These are phyloP conservation scores for Cricetomys ansorgei DNA, from an alignment of 2,113 vertebrate species.

Conservation along the genomic window DNA sequence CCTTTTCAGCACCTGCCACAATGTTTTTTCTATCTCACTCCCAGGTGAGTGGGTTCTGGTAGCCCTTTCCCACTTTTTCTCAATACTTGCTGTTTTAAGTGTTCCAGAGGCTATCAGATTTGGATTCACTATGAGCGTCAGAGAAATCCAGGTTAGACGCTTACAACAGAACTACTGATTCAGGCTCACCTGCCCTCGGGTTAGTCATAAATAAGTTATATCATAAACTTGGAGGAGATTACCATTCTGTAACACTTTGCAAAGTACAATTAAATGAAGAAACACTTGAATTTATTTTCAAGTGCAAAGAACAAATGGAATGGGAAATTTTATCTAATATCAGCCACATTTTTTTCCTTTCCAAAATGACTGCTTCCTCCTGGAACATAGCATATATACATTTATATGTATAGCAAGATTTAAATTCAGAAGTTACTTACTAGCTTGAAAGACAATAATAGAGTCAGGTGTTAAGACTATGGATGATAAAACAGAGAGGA, in stretches of 20 bases:
- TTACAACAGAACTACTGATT: not conserved
- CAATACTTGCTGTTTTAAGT: not conserved
- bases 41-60: not conserved
- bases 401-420: not conserved
- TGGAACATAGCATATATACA: not conserved
- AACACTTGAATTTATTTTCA: not conserved
- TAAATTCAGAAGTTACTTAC: not conserved
- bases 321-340: not conserved
- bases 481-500: not conserved
- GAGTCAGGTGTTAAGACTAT: not conserved
- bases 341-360: not conserved
- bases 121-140: not conserved
- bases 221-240: not conserved
- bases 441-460: not conserved
- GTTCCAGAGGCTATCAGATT: not conserved
- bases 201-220: too few relatives aligned
- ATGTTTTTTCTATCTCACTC: not conserved
- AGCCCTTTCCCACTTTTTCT: not conserved
- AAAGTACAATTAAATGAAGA: not conserved
- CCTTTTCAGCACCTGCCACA: not conserved
- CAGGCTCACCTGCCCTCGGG: not conserved
- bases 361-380: not conserved
- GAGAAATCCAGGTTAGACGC: not conserved
- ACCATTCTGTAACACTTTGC: not conserved
- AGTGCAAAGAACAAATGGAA: not conserved